Conservation (phyloP, 2,888 invertebrate genomes). For the Ganaspis brasiliensis region DNA sequence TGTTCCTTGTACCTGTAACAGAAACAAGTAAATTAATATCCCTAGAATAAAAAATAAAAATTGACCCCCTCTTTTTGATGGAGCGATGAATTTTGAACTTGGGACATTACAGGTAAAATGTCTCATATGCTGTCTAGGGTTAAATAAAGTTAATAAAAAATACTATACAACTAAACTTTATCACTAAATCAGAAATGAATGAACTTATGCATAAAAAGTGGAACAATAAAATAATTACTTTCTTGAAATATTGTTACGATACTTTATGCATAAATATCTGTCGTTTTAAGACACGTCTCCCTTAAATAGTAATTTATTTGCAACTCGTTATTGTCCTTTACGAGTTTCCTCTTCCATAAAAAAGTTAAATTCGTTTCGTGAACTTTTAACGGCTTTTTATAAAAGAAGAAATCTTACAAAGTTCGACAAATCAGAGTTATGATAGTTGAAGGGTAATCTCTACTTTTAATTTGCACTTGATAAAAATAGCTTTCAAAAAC, state of each 20-base stretch:
- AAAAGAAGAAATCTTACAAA: background rate
- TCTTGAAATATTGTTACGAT: background rate
- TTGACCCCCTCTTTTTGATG: no score
- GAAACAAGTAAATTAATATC: no score
- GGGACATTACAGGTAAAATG: no score
- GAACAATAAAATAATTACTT: background rate
- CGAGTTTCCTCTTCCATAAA: slow-evolving; percentile 4
- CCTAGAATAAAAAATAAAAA: no score
- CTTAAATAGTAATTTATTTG: slow-evolving; percentile 12
- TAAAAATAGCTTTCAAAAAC: background rate
- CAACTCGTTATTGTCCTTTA: slow-evolving; percentile 12
- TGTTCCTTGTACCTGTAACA: no score
- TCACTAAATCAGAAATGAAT: no score
- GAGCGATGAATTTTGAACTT: no score
- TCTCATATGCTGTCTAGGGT: no score
- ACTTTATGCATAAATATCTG: slow-evolving; percentile 8
- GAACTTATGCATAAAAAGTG: background rate
- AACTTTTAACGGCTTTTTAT: slow-evolving; percentile 5
- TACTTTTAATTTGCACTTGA: slow-evolving; percentile 18
- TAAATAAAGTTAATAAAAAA: no score
- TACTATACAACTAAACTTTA: no score
- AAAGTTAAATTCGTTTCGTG: background rate
- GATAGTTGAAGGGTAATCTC: background rate
- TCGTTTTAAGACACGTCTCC: background rate
- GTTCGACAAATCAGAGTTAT: background rate